Conservation (phyloP, 2,888 invertebrate species). For the Xestoiulus laeticollis region DNA sequence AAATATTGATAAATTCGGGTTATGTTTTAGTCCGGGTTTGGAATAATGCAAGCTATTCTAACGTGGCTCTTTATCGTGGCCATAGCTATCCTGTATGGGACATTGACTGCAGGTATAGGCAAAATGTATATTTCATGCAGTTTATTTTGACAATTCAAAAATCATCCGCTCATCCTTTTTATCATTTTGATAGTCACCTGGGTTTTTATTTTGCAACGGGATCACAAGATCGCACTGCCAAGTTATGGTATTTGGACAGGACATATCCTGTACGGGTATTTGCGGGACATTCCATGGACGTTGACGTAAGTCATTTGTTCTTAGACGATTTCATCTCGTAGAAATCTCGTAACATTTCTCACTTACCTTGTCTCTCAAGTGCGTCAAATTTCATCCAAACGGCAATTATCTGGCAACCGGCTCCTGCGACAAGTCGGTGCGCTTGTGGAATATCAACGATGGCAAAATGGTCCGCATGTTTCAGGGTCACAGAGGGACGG, state of each 20-base stretch:
- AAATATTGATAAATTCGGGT: not conserved
- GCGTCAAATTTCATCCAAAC: constrained; percentile 92
- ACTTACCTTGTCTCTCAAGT: constrained; percentile 67
- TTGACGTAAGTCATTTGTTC: constrained; percentile 73
- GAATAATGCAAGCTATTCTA: constrained; percentile 75
- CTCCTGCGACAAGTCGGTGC: constrained; percentile 86
- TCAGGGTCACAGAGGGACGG: constrained; percentile 76
- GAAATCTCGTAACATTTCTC: not conserved
- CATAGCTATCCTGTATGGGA: constrained; percentile 93
- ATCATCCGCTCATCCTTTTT: not conserved
- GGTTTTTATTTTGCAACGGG: constrained; percentile 79
- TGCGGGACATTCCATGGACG: constrained; percentile 87
- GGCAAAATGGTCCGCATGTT: constrained; percentile 72
- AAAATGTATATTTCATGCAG: not conserved
- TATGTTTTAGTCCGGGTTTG: constrained; percentile 65
- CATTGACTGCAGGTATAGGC: constrained; percentile 68
- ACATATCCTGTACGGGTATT: constrained; percentile 84
- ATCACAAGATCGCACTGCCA: constrained; percentile 81
- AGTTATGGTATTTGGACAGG: constrained; percentile 82
- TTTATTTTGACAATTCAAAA: not conserved
- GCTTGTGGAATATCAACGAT: constrained; percentile 86
- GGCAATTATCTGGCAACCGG: constrained; percentile 89
- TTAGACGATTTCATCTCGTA: not conserved
- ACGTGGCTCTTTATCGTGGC: constrained; percentile 78
- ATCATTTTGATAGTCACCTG: constrained; percentile 68